These are phyloP conservation scores for Nerophis ophidion DNA, from an alignment of 2,113 vertebrate species.

Conservation along the genomic window DNA sequence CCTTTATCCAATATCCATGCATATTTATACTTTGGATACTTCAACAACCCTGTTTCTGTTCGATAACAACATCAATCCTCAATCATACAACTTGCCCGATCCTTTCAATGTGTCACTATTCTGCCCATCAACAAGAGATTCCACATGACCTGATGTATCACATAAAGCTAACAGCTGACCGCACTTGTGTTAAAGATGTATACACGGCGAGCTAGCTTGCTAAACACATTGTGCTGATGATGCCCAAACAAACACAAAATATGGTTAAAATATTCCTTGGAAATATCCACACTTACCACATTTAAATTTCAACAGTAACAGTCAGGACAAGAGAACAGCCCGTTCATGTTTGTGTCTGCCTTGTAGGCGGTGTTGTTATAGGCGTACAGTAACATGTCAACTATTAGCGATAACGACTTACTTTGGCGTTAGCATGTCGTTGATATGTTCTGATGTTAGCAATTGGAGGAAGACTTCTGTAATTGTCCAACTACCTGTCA, in stretches of 20 bases:
- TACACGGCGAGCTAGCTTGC: background rate
- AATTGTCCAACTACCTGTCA: conserved; percentile 33
- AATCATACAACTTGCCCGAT: too few species aligned
- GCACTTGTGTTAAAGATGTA: background rate
- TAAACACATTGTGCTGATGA: background rate
- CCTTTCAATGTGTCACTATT: too few species aligned
- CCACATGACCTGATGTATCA: background rate
- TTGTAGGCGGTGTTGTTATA: background rate
- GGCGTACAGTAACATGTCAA: background rate
- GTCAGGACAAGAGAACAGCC: background rate
- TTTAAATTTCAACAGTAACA: background rate
- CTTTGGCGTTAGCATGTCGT: conserved; percentile 1
- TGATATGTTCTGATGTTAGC: background rate
- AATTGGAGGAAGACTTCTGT: background rate
- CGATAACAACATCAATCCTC: too few species aligned
- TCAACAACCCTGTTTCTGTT: too few species aligned
- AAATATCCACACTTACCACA: background rate
- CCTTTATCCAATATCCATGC: too few species aligned
- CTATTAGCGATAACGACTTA: conserved; percentile 7
- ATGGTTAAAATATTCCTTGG: background rate
- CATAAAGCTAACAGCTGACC: background rate
- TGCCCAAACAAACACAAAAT: conserved; percentile 6
- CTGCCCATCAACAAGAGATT: conserved; percentile 3
- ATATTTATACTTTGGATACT: too few species aligned
- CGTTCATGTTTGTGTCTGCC: background rate